These are phyloP conservation scores for Sphaerophoria taeniata DNA, from an alignment of 2,888 invertebrate species.

Conservation along the genomic window DNA sequence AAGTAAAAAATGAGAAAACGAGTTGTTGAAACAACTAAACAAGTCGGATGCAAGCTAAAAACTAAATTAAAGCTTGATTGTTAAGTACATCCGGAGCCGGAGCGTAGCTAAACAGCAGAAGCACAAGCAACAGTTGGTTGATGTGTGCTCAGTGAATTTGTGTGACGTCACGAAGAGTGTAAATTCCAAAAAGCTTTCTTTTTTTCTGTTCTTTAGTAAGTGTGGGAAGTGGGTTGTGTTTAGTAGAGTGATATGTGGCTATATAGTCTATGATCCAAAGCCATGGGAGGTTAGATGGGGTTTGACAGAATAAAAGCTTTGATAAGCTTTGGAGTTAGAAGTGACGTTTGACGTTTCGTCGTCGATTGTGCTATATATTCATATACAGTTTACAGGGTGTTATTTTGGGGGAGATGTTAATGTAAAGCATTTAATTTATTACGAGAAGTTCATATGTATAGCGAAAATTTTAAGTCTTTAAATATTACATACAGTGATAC, in stretches of 20 bases:
- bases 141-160: conserved; percentile 35
- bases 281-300: neutral
- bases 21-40: conserved; percentile 30
- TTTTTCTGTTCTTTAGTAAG: too few relatives aligned
- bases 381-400: neutral
- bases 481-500: too few relatives aligned
- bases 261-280: neutral
- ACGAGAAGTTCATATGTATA: too few relatives aligned
- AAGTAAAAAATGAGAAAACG: neutral
- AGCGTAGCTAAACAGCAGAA: conserved; percentile 8
- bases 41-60: conserved; percentile 40
- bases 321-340: neutral
- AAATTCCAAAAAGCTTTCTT: conserved; percentile 43
- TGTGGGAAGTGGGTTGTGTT: neutral
- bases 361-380: neutral
- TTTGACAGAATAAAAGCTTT: conserved; percentile 15
- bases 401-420: neutral
- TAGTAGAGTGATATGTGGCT: neutral
- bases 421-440: too few relatives aligned
- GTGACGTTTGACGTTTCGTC: conserved; percentile 1
- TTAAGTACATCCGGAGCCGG: conserved; percentile 40
- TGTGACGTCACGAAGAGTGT: conserved; percentile 46
- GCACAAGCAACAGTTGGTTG: conserved; percentile 45
- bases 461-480: too few relatives aligned
- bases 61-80: conserved; percentile 55